Percentiles rank a stretch among this genome's conserved stretches.
Evolutionary conservation across 2,113 vertebrate species (phyloP).

Genomic region (Pyxicephalus adspersus): DNA sequence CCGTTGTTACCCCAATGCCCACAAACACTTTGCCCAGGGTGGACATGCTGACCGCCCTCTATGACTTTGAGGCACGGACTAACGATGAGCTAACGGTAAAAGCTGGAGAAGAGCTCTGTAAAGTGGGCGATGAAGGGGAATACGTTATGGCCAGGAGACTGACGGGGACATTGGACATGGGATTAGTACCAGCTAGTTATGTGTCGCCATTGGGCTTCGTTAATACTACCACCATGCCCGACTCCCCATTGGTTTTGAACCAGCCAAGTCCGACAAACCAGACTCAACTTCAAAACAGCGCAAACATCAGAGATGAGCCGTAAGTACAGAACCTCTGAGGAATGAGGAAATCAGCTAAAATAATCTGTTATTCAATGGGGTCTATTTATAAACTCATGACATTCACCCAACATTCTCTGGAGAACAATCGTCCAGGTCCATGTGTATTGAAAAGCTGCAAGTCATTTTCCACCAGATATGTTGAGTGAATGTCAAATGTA

Average conservation of each 20-base stretch:
- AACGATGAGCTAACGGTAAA: conserved; percentile 81
- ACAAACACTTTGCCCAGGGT: conserved; percentile 12
- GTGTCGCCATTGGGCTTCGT: conserved; percentile 65
- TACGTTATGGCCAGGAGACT: conserved; percentile 84
- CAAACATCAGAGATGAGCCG: background rate
- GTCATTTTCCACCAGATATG: no score
- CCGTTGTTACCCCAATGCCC: background rate
- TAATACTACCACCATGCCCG: no score
- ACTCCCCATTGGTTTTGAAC: no score
- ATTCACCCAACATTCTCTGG: no score
- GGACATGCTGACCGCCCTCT: conserved; percentile 78
- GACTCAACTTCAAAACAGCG: background rate
- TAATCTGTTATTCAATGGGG: no score
- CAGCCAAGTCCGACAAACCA: background rate
- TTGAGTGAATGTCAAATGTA: no score
- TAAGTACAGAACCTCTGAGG: background rate
- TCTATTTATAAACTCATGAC: no score
- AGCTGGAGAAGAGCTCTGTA: conserved; percentile 83
- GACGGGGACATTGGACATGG: conserved; percentile 75
- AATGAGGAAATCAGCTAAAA: no score
- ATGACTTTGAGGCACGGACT: conserved; percentile 83
- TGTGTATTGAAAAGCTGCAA: no score
- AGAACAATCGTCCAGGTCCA: no score
- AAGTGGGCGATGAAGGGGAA: conserved; percentile 81
- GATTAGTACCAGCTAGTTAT: conserved; percentile 84